Evolutionary conservation across 2,113 vertebrate species (phyloP).

Genomic region (Beaufortia kweichowensis): DNA sequence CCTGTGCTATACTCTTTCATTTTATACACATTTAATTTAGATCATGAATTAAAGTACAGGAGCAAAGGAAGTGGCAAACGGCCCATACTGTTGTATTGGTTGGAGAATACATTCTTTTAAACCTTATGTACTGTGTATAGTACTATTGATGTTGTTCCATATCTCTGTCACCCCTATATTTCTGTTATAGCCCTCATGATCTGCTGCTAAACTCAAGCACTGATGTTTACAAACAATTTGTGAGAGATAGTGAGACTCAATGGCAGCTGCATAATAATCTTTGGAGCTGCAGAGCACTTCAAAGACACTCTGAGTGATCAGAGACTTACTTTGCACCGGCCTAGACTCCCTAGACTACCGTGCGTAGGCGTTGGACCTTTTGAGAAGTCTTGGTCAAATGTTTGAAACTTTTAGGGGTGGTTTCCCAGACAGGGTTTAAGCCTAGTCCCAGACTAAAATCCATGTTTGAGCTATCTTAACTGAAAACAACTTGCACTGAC

Average conservation of each 20-base stretch:
- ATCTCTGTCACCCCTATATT: conserved; percentile 53
- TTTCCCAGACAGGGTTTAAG: no score
- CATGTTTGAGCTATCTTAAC: no score
- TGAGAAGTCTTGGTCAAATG: background rate
- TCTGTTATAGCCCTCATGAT: conserved; percentile 45
- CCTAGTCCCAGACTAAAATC: no score
- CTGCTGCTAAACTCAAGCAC: conserved; percentile 48
- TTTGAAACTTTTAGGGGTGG: background rate
- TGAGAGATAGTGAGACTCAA: conserved; percentile 47
- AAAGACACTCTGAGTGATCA: conserved; percentile 45
- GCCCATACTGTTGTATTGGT: no score
- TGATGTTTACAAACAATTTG: conserved; percentile 56
- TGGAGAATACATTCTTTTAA: no score
- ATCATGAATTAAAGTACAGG: no score
- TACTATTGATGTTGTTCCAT: conserved; percentile 15
- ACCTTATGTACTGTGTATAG: background rate
- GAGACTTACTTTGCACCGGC: background rate
- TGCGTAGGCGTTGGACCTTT: background rate
- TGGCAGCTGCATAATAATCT: conserved; percentile 53
- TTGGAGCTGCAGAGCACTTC: conserved; percentile 51
- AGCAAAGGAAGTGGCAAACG: no score
- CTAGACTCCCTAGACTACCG: background rate
- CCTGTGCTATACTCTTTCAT: no score
- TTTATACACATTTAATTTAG: no score
- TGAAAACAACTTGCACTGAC: no score